A percentile compares a stretch with the other conserved stretches of the same genome.
phyloP scores from a whole-genome alignment of 2,888 invertebrate species.

The Ichneumon xanthorius region DNA sequence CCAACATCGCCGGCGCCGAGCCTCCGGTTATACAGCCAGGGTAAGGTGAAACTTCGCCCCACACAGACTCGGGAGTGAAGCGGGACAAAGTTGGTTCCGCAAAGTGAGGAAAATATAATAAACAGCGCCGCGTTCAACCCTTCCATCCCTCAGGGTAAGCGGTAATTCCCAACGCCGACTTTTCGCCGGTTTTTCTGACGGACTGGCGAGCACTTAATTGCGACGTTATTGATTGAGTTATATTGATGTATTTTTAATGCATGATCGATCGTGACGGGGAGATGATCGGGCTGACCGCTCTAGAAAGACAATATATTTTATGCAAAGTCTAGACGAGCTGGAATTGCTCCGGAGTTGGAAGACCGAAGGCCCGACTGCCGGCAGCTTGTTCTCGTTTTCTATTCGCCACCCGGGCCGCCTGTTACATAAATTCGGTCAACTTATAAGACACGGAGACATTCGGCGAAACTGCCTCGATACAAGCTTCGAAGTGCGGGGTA shows the following conservation, averaged over 20 bases:
- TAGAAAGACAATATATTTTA: not conserved
- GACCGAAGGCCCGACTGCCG: constrained; percentile 40
- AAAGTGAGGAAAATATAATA: constrained; percentile 15
- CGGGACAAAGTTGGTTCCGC: not conserved
- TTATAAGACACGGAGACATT: constrained; percentile 67
- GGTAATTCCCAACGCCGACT: not conserved
- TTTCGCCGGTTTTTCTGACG: not conserved
- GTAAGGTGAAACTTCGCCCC: constrained; percentile 10
- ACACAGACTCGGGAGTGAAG: not conserved
- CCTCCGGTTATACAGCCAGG: constrained; percentile 1
- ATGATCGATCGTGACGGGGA: not conserved
- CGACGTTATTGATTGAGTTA: not conserved
- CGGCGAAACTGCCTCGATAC: constrained; percentile 57
- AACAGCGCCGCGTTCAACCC: constrained; percentile 1
- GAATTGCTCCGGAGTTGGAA: constrained; percentile 28
- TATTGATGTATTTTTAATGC: not conserved
- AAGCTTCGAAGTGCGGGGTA: constrained; percentile 18
- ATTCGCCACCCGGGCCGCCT: constrained; percentile 24
- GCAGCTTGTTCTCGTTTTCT: constrained; percentile 21
- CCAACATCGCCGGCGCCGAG: not conserved
- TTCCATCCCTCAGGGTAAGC: not conserved
- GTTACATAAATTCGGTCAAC: constrained; percentile 72
- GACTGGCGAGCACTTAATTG: not conserved
- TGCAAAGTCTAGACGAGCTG: constrained; percentile 27
- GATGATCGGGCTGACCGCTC: not conserved